Conservation (phyloP, 2,113 vertebrate species). For the Lasiurus borealis region DNA sequence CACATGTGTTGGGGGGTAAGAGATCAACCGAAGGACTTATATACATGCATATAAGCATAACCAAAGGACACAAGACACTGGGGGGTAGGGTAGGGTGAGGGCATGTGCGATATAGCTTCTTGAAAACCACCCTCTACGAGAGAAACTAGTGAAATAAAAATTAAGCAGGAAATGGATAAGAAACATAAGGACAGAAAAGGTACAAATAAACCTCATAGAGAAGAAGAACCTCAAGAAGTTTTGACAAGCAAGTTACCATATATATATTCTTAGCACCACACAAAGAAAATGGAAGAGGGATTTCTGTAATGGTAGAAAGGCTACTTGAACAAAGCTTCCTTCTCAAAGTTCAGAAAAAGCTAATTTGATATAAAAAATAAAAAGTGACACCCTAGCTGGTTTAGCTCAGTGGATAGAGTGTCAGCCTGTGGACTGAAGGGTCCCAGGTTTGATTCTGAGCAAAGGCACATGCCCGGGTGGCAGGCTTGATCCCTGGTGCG, state of each 20-base stretch:
- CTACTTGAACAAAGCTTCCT: not conserved
- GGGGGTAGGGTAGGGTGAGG: too few species aligned
- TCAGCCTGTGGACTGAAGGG: too few species aligned
- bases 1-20: too few species aligned
- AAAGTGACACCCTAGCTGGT: not conserved
- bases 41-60: too few species aligned
- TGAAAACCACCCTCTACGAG: not conserved
- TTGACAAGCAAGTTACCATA: not conserved
- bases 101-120: not conserved
- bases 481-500: too few species aligned
- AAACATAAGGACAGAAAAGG: not conserved
- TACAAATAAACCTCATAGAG: not conserved
- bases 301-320: not conserved
- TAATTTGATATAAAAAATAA: not conserved
- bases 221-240: not conserved
- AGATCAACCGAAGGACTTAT: too few species aligned
- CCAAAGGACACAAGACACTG: too few species aligned
- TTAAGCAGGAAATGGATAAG: not conserved
- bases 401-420: too few species aligned
- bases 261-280: not conserved
- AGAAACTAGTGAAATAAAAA: not conserved
- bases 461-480: too few species aligned
- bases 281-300: not conserved
- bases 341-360: not conserved
- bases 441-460: too few species aligned